Evolutionary conservation across 2,113 vertebrate genomes (phyloP), one percentile per base, ranked within the genome.

Genomic region (Gavialis gangeticus): DNA sequence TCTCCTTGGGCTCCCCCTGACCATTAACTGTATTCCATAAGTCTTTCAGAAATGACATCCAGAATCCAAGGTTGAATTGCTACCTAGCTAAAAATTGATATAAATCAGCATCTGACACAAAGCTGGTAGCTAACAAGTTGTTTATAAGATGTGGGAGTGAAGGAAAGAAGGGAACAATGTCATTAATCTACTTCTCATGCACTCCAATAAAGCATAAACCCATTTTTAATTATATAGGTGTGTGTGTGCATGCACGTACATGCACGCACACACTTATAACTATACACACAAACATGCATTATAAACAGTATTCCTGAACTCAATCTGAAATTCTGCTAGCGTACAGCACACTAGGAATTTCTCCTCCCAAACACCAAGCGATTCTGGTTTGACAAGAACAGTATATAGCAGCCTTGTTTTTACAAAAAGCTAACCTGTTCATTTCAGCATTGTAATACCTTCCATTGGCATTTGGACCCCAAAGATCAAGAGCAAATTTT

Each of bases 11-110:
- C 75, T 85, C 2, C 62, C 55, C 5, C 16, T 3, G 2, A 11
- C 22, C 24, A 27, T 27, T 37, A n/a, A 83, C 59, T 17, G 5
- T 18, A 14, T 56, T 79, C 76, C 75, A 34, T 85, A 63, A 25
- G 37, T 83, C 85, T 83, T 55, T 64, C 78, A 57, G 64, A 57
- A 87, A 64, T 0, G 2, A 81, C 4, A 10, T 1, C 46, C 79
- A 7, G 63, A 87, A 84, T 73, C 84, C 75, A 58, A 84, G 82
- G 87, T 90, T 96, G 60, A 2, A 28, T 58, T 91, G 81, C n/a
- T 84, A 75, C 64, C 14, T 25, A 81, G 71, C 82, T 82, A 10
- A 0, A 84, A 78, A 83, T 54, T 57, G 73, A 92, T 94, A 95
- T 92, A 34, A 80, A 78, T 46, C 46, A 46, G 8, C 8, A 46